A percentile compares a stretch with the other conserved stretches of the same genome.
Conservation (phyloP, 35 echinoderm and acorn worm species). For the Strongylocentrotus purpuratus region DNA sequence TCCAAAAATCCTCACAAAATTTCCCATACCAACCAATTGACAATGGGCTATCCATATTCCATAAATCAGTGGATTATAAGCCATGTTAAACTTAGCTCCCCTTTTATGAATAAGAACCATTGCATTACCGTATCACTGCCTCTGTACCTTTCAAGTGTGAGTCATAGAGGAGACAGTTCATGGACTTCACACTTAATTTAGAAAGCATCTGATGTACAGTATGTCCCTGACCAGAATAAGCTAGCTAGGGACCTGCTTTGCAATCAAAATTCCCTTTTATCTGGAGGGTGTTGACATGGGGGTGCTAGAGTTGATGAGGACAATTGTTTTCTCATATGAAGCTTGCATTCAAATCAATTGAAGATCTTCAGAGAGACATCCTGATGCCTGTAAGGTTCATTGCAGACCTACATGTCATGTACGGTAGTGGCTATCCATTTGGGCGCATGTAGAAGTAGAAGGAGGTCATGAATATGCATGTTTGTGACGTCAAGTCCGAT, state of each 20-base stretch:
- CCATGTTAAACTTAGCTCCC: no score
- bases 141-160: not conserved
- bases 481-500: no score
- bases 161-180: not conserved
- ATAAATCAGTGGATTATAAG: no score
- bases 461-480: no score
- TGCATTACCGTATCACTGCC: no score
- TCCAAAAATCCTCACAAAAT: no score
- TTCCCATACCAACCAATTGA: no score
- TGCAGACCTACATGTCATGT: no score
- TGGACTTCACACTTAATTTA: not conserved
- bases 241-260: not conserved
- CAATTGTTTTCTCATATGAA: slow-evolving; percentile 10
- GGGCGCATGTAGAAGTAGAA: no score
- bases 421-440: no score
- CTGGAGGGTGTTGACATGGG: slow-evolving; percentile 2
- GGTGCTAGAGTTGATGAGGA: not conserved
- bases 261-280: not conserved
- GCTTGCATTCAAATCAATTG: not conserved
- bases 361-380: not conserved
- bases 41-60: no score
- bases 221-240: not conserved
- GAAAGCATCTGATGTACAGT: not conserved
- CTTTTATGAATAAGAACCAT: no score
- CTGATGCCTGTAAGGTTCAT: not conserved